Conservation (phyloP, 1,140 invertebrate genomes). For the Procambarus clarkii region DNA sequence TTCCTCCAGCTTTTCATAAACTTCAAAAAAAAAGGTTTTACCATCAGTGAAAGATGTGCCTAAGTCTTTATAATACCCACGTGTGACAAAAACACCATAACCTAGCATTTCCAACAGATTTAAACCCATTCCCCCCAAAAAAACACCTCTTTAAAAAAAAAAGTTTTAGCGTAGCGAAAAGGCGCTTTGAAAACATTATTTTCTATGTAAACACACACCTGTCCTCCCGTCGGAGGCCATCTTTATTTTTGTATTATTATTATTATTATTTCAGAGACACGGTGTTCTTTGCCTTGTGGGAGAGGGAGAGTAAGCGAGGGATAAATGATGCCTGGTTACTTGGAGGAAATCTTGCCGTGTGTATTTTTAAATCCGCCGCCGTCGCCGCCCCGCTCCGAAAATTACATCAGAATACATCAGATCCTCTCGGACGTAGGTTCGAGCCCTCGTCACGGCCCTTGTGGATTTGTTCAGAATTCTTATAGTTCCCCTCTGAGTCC, state of each 20-base stretch:
- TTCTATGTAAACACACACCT: not conserved
- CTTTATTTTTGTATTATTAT: not conserved
- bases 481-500: not conserved
- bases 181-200: conserved; percentile 13
- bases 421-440: no score
- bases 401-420: not conserved
- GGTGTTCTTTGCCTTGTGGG: not conserved
- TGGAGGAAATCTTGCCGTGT: not conserved
- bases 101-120: not conserved
- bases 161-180: not conserved
- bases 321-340: not conserved
- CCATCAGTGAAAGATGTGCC: no score
- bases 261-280: not conserved
- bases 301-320: not conserved
- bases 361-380: not conserved
- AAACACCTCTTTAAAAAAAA: not conserved
- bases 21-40: no score
- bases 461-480: not conserved
- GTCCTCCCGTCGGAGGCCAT: not conserved
- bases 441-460: no score
- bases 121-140: not conserved
- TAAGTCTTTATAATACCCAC: no score
- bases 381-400: not conserved
- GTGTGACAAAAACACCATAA: not conserved
- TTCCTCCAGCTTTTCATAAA: no score